Evolutionary conservation across 2,888 invertebrate genomes (phyloP), one percentile per base, ranked within the genome.

Genomic region (Zelleria hepariella): DNA sequence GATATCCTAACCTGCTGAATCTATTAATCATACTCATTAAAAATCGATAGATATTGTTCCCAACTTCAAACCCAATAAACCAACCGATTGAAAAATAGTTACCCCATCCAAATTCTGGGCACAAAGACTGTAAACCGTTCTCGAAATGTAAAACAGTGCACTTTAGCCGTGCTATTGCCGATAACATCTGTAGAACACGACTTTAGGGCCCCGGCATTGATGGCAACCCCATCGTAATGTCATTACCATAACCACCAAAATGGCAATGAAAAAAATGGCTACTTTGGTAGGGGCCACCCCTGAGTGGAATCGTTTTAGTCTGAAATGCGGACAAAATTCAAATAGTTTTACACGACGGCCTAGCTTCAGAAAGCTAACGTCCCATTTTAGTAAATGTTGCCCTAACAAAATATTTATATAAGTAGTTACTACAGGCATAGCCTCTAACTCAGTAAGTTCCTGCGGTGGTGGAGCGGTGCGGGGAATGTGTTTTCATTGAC

Each of bases 171-270:
- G 25, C 24, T 10, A 49, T 66, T 66, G 66, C 63, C 66, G 67
- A 73, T 72, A 80, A 78, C 83, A 83, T 80, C 80, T 84, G 84
- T 81, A 73, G 69, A 68, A 73, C 75, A 77, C 69, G 74, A 70
- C 73, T 72, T 68, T 59, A 64, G 66, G 67, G 71, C 73, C 75
- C 69, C 75, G 77, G 15, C 32, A 10, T 42, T 42, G 32, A 42
- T 42, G 15, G 32, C 32, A 10, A 82, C 83, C 84, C 84, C 79
- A 82, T 81, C 77, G 64, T 69, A 72, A 66, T 68, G 68, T 72
- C 76, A 82, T 86, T 83, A 82, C 77, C 82, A 85, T 83, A 82
- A 83, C 86, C 80, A 84, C 82, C 32, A 85, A 82, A 80, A 80
- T 71, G 74, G 74, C 77, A 79, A 82, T 80, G 77, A 74, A 84